phyloP scores from a whole-genome alignment of 2,113 vertebrate species.

The Galemys pyrenaicus region DNA sequence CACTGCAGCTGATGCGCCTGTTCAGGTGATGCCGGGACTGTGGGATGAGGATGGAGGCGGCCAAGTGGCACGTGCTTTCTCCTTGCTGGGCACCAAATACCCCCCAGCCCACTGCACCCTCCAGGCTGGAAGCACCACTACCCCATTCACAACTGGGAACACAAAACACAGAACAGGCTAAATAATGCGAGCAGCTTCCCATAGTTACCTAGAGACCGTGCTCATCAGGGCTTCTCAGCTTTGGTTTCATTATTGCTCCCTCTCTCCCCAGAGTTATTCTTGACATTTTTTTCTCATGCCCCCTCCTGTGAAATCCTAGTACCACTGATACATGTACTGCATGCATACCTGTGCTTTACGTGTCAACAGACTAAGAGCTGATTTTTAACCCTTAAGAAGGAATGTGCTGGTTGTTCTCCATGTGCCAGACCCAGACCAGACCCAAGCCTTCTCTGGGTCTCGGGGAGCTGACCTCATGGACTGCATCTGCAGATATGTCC shows the following conservation, averaged over 20 bases:
- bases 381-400: background rate
- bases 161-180: background rate
- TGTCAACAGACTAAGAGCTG: background rate
- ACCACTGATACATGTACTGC: no score
- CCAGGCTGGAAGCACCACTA: background rate
- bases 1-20: background rate
- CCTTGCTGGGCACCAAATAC: background rate
- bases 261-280: background rate
- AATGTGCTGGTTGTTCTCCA: background rate
- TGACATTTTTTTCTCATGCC: background rate
- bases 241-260: accelerated
- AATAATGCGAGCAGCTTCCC: background rate
- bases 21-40: background rate
- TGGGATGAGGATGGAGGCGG: background rate
- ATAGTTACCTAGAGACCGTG: no score
- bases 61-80: background rate
- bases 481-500: background rate
- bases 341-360: background rate
- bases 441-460: background rate
- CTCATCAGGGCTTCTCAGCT: accelerated
- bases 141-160: background rate
- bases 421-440: no score
- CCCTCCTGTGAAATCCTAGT: background rate
- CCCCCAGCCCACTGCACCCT: accelerated
- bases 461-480: background rate